Evolutionary conservation across 2,888 invertebrate genomes (phyloP).

Genomic region (Ametastegia equiseti): DNA sequence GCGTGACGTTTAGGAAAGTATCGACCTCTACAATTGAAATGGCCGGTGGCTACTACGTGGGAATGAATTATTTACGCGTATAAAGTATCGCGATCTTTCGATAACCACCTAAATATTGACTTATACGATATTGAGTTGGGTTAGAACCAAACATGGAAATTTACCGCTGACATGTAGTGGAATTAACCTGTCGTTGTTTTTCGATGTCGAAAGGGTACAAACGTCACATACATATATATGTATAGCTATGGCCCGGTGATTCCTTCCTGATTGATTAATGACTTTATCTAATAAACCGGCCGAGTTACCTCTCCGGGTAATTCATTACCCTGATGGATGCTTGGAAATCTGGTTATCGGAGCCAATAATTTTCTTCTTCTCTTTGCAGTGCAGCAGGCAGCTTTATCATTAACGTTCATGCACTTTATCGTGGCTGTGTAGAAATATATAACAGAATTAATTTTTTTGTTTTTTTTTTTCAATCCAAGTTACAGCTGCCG

Average conservation of each 20-base stretch:
- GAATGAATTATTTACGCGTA: background rate
- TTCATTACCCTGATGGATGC: background rate
- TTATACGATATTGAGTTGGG: background rate
- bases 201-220: background rate
- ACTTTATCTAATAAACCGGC: background rate
- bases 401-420: background rate
- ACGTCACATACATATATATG: background rate
- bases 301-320: background rate
- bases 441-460: too few relatives aligned
- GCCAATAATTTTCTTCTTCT: background rate
- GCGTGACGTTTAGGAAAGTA: slow-evolving; percentile 12
- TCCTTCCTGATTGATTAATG: background rate
- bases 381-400: background rate
- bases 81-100: background rate
- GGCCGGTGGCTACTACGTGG: background rate
- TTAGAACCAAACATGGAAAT: background rate
- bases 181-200: background rate
- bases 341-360: background rate
- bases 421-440: too few relatives aligned
- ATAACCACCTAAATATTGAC: background rate
- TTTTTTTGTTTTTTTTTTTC: background rate
- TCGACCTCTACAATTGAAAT: slow-evolving; percentile 19
- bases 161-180: background rate
- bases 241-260: background rate
- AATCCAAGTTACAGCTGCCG: background rate